Base-by-base conservation (phyloP, 2,888 invertebrate genomes). In the Camptogramma bilineatum region DNA sequence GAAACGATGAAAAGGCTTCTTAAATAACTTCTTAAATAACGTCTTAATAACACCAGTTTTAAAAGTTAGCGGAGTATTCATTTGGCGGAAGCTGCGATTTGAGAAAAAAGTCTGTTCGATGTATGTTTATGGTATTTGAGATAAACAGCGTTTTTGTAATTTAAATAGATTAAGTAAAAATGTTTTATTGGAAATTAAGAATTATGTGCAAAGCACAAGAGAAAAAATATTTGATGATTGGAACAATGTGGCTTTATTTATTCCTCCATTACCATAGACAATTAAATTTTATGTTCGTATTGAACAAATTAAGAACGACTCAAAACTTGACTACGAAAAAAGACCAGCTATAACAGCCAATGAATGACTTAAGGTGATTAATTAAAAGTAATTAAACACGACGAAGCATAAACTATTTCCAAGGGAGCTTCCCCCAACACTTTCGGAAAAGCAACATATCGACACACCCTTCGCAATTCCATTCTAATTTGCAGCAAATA, bases 401-500 rank as follows among this genome's bases (percentile, higher is more conserved):
- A 44, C 44, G 17, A 44, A 44, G 17, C 17, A 16, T 44, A 44
- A 44, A 44, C 44, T 44, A 44, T 44, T 13, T 4, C 44, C 24
- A 48, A 47, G 7, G 17, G 17, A 47, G 18, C 56, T n/a, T 21
- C 39, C 19, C 48, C 21, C 10, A 47, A 39, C 39, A 24, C 2
- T 55, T 48, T 44, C 31, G 0, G 16, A 52, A 47, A 48, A 48
- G 58, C 52, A 46, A 59, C 66, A 62, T 62, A 52, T 62, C 66
- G 42, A 42, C 62, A 66, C 54, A 58, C 58, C 68, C 63, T 21
- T 42, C 63, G 71, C 73, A 71, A 73, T 73, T 69, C 69, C 68
- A 59, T 69, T 70, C 69, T 71, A 71, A 73, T 73, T 68, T 66
- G 65, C 68, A 64, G 68, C 71, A 68, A 73, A 73, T 66, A 62